Evolutionary conservation across 2,797 vertebrate species (phyloP), one percentile per base, ranked within the genome.

Genomic region (Onychomys leucogaster): DNA sequence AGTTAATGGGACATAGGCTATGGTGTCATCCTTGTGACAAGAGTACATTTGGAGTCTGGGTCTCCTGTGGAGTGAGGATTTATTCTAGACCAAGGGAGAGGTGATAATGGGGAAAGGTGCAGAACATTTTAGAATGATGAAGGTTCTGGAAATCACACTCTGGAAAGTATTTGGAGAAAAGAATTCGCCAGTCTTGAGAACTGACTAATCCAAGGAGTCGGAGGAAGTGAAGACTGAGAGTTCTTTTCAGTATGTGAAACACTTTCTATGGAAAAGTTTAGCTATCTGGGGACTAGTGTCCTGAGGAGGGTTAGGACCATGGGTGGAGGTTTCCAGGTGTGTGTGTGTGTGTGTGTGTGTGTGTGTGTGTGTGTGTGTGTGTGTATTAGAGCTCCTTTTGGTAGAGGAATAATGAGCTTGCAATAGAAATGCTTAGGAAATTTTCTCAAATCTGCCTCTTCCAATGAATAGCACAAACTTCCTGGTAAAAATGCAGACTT

Each of bases 401-500:
- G 43, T 25, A 29, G 12, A 32, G 1, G 37, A 75, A 43, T 83
- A 80, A 75, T 43, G n/a, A 78, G 34, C 59, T 91, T 87, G 49
- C 34, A 65, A 34, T 29, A 75, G 27, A 92, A 91, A 5, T 57
- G 29, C 37, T 69, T 93, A 69, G 43, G 21, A 61, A 32, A 67
- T 9, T 77, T 37, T 89, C 52, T 84, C 23, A 86, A 61, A 59
- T 59, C 8, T 94, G 8, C 19, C 71, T 13, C 41, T 27, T 61
- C 3, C 17, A 81, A 81, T 83, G 52, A 80, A 65, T 81, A 71
- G 41, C 6, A 6, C 34, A 69, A 9, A 32, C 6, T 95, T 90
- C 13, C 43, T 71, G 14, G 61, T 90, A 87, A 94, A 93, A 94
- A 55, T 55, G 55, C 16, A 87, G 21, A 88, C 25, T 65, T 89